These are phyloP conservation scores for Xylocopa sonorina DNA, from an alignment of 1,140 invertebrate species.

Conservation along the genomic window DNA sequence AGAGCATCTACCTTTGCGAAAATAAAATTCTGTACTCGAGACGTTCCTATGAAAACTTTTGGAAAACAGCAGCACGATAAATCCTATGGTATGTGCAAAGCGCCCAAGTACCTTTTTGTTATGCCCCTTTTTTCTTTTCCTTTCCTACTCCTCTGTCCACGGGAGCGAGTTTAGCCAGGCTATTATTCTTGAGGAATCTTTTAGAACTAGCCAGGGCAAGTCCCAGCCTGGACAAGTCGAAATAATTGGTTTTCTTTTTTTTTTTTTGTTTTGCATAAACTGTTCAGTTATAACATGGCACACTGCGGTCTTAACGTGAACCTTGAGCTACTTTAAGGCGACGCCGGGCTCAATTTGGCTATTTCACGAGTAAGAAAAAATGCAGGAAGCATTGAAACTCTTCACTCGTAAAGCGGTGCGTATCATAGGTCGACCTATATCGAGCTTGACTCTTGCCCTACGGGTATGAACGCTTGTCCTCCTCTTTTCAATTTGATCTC, in stretches of 20 bases:
- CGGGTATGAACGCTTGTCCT: background rate
- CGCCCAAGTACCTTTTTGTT: background rate
- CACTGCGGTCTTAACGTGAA: slow-evolving; percentile 12
- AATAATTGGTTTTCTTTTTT: background rate
- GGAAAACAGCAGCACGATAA: background rate
- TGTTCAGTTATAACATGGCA: background rate
- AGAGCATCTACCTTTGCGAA: background rate
- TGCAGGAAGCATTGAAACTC: slow-evolving; percentile 6
- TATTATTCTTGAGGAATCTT: background rate
- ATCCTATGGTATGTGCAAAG: background rate
- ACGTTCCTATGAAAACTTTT: background rate
- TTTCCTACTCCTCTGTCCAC: background rate
- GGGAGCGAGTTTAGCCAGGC: background rate
- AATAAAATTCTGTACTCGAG: background rate
- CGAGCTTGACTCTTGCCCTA: background rate
- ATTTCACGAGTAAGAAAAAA: slow-evolving; percentile 14
- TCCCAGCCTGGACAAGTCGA: background rate
- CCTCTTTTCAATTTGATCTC: background rate
- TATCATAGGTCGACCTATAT: slow-evolving; percentile 28
- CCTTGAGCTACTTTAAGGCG: slow-evolving; percentile 30
- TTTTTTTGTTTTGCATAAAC: background rate
- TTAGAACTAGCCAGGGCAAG: background rate
- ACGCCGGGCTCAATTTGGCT: background rate
- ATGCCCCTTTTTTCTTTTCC: background rate
- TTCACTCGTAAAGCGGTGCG: background rate